These are phyloP conservation scores for Galerucella nymphaeae DNA, from an alignment of 2,888 invertebrate genomes.

Conservation along the genomic window DNA sequence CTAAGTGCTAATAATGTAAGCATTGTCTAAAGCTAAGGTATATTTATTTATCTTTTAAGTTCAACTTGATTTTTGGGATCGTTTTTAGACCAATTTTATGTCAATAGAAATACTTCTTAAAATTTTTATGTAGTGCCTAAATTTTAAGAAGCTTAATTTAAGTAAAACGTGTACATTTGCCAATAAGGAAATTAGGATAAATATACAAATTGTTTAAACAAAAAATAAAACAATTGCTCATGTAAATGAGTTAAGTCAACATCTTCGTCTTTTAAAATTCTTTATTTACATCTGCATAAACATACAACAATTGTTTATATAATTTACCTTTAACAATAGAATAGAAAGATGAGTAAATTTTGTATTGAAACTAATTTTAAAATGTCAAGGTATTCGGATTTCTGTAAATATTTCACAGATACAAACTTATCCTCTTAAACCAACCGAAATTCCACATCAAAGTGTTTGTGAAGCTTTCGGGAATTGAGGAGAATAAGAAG, in stretches of 20 bases:
- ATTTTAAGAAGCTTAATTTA: not conserved
- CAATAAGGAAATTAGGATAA: not conserved
- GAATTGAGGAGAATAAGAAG: too few species aligned
- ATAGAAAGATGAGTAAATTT: too few species aligned
- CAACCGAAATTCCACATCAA: too few species aligned
- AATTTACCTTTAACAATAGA: not conserved
- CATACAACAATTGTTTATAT: not conserved
- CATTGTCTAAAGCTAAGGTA: slow-evolving; percentile 5
- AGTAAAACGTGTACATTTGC: not conserved
- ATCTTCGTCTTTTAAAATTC: not conserved
- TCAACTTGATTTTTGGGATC: not conserved
- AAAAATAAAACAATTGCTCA: not conserved
- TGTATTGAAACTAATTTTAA: too few species aligned
- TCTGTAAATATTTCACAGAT: too few species aligned
- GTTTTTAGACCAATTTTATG: not conserved
- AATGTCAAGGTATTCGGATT: too few species aligned
- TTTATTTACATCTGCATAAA: not conserved
- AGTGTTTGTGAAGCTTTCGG: too few species aligned
- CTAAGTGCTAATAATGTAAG: slow-evolving; percentile 9
- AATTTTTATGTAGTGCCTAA: not conserved
- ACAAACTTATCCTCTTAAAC: too few species aligned
- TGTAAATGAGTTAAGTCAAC: not conserved
- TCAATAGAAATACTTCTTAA: not conserved
- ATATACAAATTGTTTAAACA: slow-evolving; percentile 5
- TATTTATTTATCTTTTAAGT: not conserved